phyloP scores from a whole-genome alignment of 1,140 invertebrate genomes.

The Aphaenogaster floridana region DNA sequence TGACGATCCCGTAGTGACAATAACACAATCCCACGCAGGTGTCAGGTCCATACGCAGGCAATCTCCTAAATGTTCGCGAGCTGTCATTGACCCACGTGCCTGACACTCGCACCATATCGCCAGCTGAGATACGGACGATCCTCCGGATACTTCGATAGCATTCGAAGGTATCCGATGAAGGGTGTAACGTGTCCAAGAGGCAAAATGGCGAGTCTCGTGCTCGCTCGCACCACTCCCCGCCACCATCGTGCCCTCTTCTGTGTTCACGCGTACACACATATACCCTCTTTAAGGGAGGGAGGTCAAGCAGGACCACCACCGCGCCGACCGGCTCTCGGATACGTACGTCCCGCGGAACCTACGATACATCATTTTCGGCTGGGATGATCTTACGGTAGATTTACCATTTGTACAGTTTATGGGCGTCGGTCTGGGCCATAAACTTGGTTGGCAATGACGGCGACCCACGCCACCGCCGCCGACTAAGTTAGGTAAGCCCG shows the following conservation, averaged over 20 bases:
- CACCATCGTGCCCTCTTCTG: constrained; percentile 2
- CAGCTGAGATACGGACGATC: not conserved
- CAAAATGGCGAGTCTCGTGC: constrained; percentile 9
- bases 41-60: constrained; percentile 39
- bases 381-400: constrained; percentile 87
- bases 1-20: constrained; percentile 22
- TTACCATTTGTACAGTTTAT: constrained; percentile 87
- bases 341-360: constrained; percentile 78
- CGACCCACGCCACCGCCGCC: constrained; percentile 72
- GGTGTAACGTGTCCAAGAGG: constrained; percentile 31
- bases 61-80: constrained; percentile 9
- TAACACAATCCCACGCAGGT: constrained; percentile 24
- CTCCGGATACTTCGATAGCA: not conserved
- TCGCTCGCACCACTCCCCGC: not conserved
- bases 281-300: constrained; percentile 20
- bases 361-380: constrained; percentile 87
- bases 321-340: constrained; percentile 66
- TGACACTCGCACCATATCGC: constrained; percentile 29
- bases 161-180: constrained; percentile 28
- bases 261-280: constrained; percentile 19
- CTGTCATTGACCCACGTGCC: constrained; percentile 32
- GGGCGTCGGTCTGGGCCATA: constrained; percentile 86
- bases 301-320: constrained; percentile 66
- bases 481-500: constrained; percentile 80
- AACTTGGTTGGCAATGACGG: constrained; percentile 87